phyloP scores from a whole-genome alignment of 2,797 vertebrate genomes.

The Notoglanidium macrostoma region DNA sequence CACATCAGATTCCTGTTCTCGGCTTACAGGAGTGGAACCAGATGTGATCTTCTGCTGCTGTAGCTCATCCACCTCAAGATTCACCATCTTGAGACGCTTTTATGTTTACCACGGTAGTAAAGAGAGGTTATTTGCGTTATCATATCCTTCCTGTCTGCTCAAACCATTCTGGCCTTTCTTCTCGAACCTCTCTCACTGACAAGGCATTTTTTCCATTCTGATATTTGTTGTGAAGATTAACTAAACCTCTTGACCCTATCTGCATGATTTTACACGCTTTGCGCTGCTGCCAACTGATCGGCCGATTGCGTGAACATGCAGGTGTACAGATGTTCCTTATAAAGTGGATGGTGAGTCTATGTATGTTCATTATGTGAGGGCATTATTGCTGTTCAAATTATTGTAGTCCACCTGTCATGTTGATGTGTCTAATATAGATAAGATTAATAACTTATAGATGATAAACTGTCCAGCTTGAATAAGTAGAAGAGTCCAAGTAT shows the following conservation, averaged over 20 bases:
- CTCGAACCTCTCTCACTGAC: not conserved
- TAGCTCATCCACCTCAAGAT: not conserved
- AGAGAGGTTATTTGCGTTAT: not conserved
- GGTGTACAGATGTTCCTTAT: not conserved
- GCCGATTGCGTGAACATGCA: not conserved
- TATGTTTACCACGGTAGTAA: not conserved
- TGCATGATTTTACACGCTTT: not conserved
- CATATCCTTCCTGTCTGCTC: not conserved
- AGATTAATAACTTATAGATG: not conserved
- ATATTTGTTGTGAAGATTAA: not conserved
- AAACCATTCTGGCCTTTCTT: conserved; percentile 7
- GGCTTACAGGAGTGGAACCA: not conserved
- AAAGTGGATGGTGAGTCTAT: not conserved
- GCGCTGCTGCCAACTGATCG: not conserved
- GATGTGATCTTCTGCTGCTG: not conserved
- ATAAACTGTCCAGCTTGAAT: not conserved
- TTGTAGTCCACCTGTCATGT: not conserved
- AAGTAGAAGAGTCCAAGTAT: not conserved
- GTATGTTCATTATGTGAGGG: not conserved
- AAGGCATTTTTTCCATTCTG: not conserved
- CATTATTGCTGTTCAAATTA: not conserved
- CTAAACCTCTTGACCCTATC: not conserved
- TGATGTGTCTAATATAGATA: not conserved
- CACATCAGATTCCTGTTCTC: not conserved
- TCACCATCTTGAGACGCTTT: not conserved